These are phyloP conservation scores for Alaudala cheleensis DNA, from an alignment of 2,113 vertebrate species.

Conservation along the genomic window DNA sequence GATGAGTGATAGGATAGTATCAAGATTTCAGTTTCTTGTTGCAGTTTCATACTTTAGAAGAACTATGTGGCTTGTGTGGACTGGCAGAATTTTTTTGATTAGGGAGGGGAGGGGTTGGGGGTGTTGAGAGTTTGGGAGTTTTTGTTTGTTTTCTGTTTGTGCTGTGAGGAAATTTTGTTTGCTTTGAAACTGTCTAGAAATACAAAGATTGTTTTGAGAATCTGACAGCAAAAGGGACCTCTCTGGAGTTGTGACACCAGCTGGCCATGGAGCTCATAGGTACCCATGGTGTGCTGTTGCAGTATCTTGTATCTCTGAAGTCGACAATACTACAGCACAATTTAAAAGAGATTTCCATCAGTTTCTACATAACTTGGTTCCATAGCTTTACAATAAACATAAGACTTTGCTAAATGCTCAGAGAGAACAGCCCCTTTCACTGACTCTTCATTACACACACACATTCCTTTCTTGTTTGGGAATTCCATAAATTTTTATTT, in stretches of 20 bases:
- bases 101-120: not conserved
- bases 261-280: not conserved
- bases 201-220: not conserved
- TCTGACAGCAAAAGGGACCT: not conserved
- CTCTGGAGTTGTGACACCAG: not conserved
- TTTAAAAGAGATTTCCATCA: not conserved
- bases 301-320: not conserved
- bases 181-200: not conserved
- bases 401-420: not conserved
- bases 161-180: not conserved
- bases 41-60: not conserved
- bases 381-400: not conserved
- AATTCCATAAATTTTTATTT: not conserved
- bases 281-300: too few species aligned
- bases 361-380: not conserved
- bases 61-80: not conserved
- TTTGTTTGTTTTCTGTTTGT: not conserved
- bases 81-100: not conserved
- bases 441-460: not conserved
- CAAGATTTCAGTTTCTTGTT: not conserved
- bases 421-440: not conserved
- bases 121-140: not conserved
- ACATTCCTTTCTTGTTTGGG: not conserved
- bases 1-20: not conserved
- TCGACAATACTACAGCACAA: accelerated